Evolutionary conservation across 1,140 invertebrate genomes (phyloP).

Genomic region (Drosophila baimaii): DNA sequence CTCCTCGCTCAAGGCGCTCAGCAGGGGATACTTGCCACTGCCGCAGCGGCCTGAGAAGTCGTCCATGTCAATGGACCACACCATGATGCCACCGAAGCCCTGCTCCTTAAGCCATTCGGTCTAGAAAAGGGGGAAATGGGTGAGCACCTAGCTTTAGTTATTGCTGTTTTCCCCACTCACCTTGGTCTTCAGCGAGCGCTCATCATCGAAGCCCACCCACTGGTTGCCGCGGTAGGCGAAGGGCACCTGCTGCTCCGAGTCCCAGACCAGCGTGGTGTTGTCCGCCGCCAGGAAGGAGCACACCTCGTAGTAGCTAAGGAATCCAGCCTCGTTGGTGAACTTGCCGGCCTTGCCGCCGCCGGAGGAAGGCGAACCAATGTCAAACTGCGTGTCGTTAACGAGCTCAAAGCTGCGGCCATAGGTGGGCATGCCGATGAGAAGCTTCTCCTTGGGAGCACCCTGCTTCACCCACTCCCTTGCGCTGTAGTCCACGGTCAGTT

Average conservation of each 20-base stretch:
- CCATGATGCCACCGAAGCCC: constrained; percentile 98
- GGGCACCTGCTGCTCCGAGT: constrained; percentile 97
- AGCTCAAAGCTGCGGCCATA: constrained; percentile 97
- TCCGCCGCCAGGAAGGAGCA: constrained; percentile 96
- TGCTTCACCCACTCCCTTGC: constrained; percentile 96
- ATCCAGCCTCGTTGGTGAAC: constrained; percentile 94
- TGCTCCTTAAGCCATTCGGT: constrained; percentile 97
- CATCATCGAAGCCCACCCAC: constrained; percentile 98
- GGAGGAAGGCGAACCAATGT: constrained; percentile 95
- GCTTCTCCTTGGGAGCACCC: constrained; percentile 97
- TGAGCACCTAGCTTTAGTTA: background rate
- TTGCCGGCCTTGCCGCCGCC: constrained; percentile 93
- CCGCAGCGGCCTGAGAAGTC: constrained; percentile 96
- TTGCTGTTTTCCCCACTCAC: constrained; percentile 85
- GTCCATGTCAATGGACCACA: constrained; percentile 98
- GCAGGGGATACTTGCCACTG: constrained; percentile 95
- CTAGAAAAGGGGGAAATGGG: constrained; percentile 85
- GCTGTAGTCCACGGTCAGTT: constrained; percentile 95
- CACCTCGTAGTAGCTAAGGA: constrained; percentile 97
- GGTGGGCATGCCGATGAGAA: constrained; percentile 97
- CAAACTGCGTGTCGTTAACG: constrained; percentile 94
- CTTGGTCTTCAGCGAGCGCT: constrained; percentile 95
- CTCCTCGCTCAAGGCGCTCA: constrained; percentile 94
- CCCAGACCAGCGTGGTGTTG: constrained; percentile 97
- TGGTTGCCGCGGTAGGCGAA: constrained; percentile 96